phyloP scores from a whole-genome alignment of 2,888 invertebrate genomes.

The Tachina grossa region DNA sequence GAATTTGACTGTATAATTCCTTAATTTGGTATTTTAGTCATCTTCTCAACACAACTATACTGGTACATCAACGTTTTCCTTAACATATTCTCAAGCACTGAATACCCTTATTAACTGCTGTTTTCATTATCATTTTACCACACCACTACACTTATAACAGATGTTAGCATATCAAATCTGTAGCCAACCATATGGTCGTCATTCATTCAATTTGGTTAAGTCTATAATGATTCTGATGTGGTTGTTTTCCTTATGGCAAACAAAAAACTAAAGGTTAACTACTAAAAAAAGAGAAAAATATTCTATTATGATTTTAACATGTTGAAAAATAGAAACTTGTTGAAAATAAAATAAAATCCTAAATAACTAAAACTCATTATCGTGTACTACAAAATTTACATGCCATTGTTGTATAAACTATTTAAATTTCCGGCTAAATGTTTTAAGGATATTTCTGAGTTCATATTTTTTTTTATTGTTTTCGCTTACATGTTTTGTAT shows the following conservation, averaged over 20 bases:
- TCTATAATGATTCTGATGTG: constrained; percentile 53
- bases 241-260: constrained; percentile 31
- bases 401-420: constrained; percentile 40
- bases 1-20: no score
- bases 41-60: no score
- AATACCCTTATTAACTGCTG: constrained; percentile 9
- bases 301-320: constrained; percentile 34
- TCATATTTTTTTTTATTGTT: constrained; percentile 35
- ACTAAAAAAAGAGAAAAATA: constrained; percentile 21
- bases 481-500: constrained; percentile 2
- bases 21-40: no score
- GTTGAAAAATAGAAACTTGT: not conserved
- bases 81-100: not conserved
- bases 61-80: not conserved
- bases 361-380: constrained; percentile 17
- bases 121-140: not conserved
- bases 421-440: constrained; percentile 65
- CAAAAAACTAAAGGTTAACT: constrained; percentile 29
- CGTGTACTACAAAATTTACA: not conserved
- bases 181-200: constrained; percentile 52
- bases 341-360: not conserved
- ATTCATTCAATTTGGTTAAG: constrained; percentile 47
- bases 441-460: constrained; percentile 42
- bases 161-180: constrained; percentile 43
- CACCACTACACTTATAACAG: constrained; percentile 10